Base-by-base conservation (phyloP, 2,888 invertebrate species). In the Spodoptera picta region DNA sequence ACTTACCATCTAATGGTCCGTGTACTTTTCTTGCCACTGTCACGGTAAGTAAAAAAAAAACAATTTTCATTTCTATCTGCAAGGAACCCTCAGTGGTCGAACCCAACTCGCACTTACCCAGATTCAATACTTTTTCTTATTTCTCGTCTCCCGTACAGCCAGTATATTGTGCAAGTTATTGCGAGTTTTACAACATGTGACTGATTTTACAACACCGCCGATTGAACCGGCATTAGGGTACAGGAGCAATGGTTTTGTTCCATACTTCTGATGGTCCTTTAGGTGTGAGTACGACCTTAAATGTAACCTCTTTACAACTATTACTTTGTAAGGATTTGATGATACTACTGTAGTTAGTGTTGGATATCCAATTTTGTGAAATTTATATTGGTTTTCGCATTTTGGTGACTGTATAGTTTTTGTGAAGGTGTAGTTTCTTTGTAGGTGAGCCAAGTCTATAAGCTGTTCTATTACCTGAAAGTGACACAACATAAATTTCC, bases 141-240 rank as follows among this genome's bases (percentile, higher is more conserved):
- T 75, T 75, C 73, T 67, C 73, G 57, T 81, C 79, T 77, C 77
- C 70, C 83, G 86, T 88, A 89, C 91, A 92, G 91, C 84, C 85
- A 86, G 87, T 93, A 94, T 93, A 93, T 92, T 84, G 91, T 74
- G 68, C 72, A 89, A 76, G 90, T 93, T 94, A 94, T 91, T 85
- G 89, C 89, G 67, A 69, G 69, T 84, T 93, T 93, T 91, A 93
- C 85, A 86, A 79, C 91, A 89, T 91, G 92, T 92, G 93, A 93
- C 93, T 91, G 91, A 93, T 90, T 93, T 94, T 93, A 94, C 88
- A 87, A 85, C 88, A 73, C 88, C 90, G 91, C 85, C 89, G 84
- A 88, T 89, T 85, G 87, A 77, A 61, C 70, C 76, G 77, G 42
- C 77, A 80, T 83, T 80, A 82, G 82, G 70, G 79, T 60, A 79